Evolutionary conservation across 2,113 vertebrate genomes (phyloP), one percentile per base, ranked within the genome.

Genomic region (Danionella cerebrum): DNA sequence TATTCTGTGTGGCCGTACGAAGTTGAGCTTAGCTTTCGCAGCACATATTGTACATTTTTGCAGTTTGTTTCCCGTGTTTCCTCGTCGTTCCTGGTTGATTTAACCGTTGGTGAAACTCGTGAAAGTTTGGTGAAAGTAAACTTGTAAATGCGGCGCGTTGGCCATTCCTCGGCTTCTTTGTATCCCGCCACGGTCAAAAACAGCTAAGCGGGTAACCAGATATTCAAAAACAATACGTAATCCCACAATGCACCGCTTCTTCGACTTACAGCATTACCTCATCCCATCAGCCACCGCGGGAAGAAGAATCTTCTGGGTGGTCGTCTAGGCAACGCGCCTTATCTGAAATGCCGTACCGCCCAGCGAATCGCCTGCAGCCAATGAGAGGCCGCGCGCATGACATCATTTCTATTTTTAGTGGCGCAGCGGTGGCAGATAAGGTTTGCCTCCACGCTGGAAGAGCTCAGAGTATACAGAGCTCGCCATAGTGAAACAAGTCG

Each of bases 341-440:
- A 88, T 91, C 90, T 80, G 87, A 78, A 78, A 75, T 5, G 66
- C 1, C 25, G 72, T 54, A 22, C 67, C 80, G 80, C 84, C 84
- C 64, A 0, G 0, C 7, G 69, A 42, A 77, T 84, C 81, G 86
- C 90, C 76, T 65, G 82, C 77, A 85, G 87, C 95, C 95, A 97
- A 98, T 98, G 82, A 85, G 84, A 90, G 90, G 82, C 82, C 76
- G 77, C 74, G 69, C 70, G 89, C 85, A 89, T 96, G 93, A 98
- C 96, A 94, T 98, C 94, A 98, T 97, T 84, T 89, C 89, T 98
- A 97, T 96, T 97, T 95, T 95, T 91, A 91, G 95, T 86, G 91
- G 81, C 88, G 89, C 87, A 83, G 87, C 84, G 87, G 89, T 86
- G 82, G 89, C 90, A 91, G 93, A 98, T 98, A 98, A 98, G 94